Evolutionary conservation across 2,888 invertebrate genomes (phyloP), one percentile per base, ranked within the genome.

Genomic region (Cinara cedri): DNA sequence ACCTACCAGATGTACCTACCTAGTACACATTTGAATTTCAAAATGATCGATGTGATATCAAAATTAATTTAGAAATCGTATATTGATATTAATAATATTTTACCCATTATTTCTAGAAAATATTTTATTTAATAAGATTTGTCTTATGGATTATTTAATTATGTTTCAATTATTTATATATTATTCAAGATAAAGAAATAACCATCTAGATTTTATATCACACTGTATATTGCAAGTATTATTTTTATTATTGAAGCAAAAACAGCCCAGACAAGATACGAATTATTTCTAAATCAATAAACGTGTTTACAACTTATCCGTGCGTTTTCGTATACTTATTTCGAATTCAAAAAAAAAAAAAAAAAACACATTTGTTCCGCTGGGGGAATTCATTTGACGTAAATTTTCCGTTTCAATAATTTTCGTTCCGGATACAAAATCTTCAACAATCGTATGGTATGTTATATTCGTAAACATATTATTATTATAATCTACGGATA

Each of bases 341-440:
- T 34, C 6, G 21, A 55, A 75, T 55, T 44, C 55, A 44, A 71
- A 44, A 6, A 44, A 21, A 24, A 21, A 71, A 21, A 72, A 54
- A 75, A 75, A 44, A n/a, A n/a, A n/a, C n/a, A 42, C 55, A 3
- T 1, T 11, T 55, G 44, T 44, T 46, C 44, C n/a, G 3, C 34
- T 13, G n/a, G 14, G 6, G 4, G 51, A 63, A 74, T 65, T 44
- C 55, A 75, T 44, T 55, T 74, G 16, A 54, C 42, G 21, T 21
- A 9, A 1, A 19, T 75, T 55, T 75, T 66, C 65, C 65, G 65
- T 55, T 75, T 66, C 75, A 75, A 66, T 66, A 55, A 75, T 66
- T 75, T 6, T 55, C n/a, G 14, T 75, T 55, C 42, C 54, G n/a
- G 24, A n/a, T 14, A 75, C 65, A 65, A 34, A 75, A 51, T 74